phyloP scores from a whole-genome alignment of 2,797 vertebrate genomes.

The Myripristis murdjan region DNA sequence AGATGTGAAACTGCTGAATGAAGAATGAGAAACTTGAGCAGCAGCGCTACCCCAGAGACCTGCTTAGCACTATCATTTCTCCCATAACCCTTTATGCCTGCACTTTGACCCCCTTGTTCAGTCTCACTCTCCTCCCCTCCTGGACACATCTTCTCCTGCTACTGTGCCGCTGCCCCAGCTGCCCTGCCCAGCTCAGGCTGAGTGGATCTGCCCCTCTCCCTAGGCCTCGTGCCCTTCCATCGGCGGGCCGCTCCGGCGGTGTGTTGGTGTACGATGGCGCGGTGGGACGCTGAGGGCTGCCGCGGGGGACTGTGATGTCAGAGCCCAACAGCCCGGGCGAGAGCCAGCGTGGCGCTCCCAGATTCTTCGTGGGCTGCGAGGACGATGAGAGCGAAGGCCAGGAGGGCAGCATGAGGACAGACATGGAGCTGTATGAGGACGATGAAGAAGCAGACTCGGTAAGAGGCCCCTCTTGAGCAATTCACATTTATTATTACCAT shows the following conservation, averaged over 20 bases:
- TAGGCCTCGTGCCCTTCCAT: constrained; percentile 63
- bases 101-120: not conserved
- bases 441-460: constrained; percentile 92
- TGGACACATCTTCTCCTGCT: not conserved
- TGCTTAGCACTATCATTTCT: not conserved
- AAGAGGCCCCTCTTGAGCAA: constrained; percentile 46
- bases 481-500: not conserved
- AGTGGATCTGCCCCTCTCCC: constrained; percentile 45
- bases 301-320: constrained; percentile 94
- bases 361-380: constrained; percentile 98
- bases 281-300: constrained; percentile 88
- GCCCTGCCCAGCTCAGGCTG: constrained; percentile 31
- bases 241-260: constrained; percentile 61
- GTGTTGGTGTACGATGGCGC: constrained; percentile 86
- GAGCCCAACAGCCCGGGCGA: constrained; percentile 92
- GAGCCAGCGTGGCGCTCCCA: constrained; percentile 91
- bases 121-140: not conserved
- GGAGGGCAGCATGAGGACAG: constrained; percentile 90
- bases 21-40: constrained; percentile 46
- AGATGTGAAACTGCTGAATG: constrained; percentile 34
- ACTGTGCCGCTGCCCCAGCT: constrained; percentile 4
- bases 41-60: constrained; percentile 3
- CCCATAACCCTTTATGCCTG: not conserved
- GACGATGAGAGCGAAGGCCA: constrained; percentile 95
- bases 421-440: constrained; percentile 95